Evolutionary conservation across 2,888 invertebrate genomes (phyloP), one percentile per base, ranked within the genome.

Genomic region (Cecidostiba fungosa): DNA sequence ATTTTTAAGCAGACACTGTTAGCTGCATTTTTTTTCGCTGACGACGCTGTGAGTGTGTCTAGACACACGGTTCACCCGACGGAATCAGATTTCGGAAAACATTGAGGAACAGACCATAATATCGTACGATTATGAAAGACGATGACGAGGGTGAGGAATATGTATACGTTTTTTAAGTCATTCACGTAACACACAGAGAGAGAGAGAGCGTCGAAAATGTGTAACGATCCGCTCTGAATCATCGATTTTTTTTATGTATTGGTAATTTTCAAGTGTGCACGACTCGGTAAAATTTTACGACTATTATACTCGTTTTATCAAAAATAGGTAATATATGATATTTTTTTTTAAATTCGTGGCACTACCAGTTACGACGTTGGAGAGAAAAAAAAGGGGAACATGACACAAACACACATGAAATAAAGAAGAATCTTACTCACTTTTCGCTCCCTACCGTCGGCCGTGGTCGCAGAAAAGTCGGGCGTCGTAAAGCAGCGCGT

Each of bases 1-100:
- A 10, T 39, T 43, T 66, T 77, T 43, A 26, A 10, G 19, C 19
- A 62, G 19, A 16, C 16, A 16, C n/a, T n/a, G n/a, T n/a, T n/a
- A 23, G 16, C 39, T 14, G 1, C 73, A 23, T 23, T 47, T 26
- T 26, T 47, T 43, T 43, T 47, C 73, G 73, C 23, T 32, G 73
- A 73, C 3, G 19, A 73, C 5, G 16, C 32, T 73, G 12, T 73
- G 32, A 3, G 32, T 19, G 69, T 5, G 54, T n/a, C 72, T 10
- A 39, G 72, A 39, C 70, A 26, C 50, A 36, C 54, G n/a, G n/a
- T n/a, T n/a, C n/a, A 5, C 16, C 54, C 76, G 54, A 12, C 59
- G 77, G n/a, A 59, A 14, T 77, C 39, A 3, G 14, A 39, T 77
- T 77, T 50, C 77, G 19, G 10, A 77, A 77, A 77, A 77, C 77